These are phyloP conservation scores for Drosophila birchii DNA, from an alignment of 2,888 invertebrate genomes.

Conservation along the genomic window DNA sequence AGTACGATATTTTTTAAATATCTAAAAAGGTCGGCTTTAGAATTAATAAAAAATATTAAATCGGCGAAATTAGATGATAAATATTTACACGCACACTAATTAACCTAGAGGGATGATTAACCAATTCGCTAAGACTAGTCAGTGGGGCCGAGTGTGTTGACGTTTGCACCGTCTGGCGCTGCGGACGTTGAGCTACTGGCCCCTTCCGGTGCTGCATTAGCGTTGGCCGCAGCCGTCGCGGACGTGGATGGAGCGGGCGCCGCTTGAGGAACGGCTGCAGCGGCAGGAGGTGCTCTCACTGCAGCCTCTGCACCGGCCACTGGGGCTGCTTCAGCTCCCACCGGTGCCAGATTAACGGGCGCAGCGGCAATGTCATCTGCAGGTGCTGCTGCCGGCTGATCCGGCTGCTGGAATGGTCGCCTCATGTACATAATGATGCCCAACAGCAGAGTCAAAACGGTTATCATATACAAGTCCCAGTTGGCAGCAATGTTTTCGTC, in stretches of 20 bases:
- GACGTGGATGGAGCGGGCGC: constrained; percentile 38
- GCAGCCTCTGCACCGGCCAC: constrained; percentile 7
- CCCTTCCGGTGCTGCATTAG: constrained; percentile 21
- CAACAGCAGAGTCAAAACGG: constrained; percentile 91
- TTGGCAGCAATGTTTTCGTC: constrained; percentile 91
- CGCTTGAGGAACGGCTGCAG: constrained; percentile 24
- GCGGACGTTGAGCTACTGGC: constrained; percentile 40
- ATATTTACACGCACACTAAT: constrained; percentile 80
- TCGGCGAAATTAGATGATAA: constrained; percentile 73
- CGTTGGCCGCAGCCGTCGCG: constrained; percentile 17
- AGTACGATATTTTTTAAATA: constrained; percentile 76
- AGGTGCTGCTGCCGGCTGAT: constrained; percentile 56
- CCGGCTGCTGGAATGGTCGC: constrained; percentile 86
- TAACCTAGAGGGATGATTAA: constrained; percentile 71
- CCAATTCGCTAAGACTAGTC: constrained; percentile 72
- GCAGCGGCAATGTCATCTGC: constrained; percentile 58
- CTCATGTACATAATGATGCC: constrained; percentile 93
- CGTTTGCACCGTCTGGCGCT: constrained; percentile 60
- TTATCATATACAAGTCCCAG: constrained; percentile 97
- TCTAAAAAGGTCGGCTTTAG: constrained; percentile 66
- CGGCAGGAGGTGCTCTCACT: constrained; percentile 14
- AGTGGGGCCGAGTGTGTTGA: constrained; percentile 76
- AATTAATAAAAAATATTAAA: constrained; percentile 70
- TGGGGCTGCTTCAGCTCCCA: constrained; percentile 34
- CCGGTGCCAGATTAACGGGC: constrained; percentile 43